Percentiles rank a stretch among this genome's conserved stretches.
Evolutionary conservation across 2,888 invertebrate genomes (phyloP).

Genomic region (Nematopogon swammerdamellus): DNA sequence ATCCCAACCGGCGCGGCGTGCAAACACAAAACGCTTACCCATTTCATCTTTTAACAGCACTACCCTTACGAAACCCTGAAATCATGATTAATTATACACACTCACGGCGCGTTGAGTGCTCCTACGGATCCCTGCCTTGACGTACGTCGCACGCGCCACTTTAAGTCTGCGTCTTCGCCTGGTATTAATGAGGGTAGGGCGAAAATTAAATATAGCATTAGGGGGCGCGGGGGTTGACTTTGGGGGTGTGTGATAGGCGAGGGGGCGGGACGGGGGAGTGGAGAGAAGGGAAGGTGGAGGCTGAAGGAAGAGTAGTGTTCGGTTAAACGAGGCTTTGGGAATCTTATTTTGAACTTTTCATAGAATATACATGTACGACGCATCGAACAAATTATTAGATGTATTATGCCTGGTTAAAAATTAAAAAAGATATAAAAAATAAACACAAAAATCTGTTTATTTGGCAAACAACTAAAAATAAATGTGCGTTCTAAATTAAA

Average conservation of each 20-base stretch:
- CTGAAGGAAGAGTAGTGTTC: too few species aligned
- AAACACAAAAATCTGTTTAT: too few species aligned
- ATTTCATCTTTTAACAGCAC: background rate
- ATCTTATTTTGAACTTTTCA: too few species aligned
- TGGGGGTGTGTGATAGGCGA: too few species aligned
- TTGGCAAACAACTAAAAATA: too few species aligned
- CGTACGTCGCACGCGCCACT: conserved; percentile 53
- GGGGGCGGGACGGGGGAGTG: conserved; percentile 13
- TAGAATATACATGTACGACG: too few species aligned
- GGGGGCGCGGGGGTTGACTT: conserved; percentile 30
- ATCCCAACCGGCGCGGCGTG: too few species aligned
- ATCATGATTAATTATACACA: conserved; percentile 55
- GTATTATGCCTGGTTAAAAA: too few species aligned
- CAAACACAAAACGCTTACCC: conserved; percentile 4
- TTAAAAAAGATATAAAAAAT: too few species aligned
- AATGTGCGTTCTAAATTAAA: too few species aligned
- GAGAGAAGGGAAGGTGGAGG: conserved; percentile 19
- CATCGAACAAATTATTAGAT: too few species aligned
- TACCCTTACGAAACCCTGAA: conserved; percentile 30
- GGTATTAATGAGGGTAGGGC: conserved; percentile 57
- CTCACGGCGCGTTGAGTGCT: conserved; percentile 28
- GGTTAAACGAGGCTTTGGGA: too few species aligned
- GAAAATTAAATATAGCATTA: conserved; percentile 59
- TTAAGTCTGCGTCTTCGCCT: conserved; percentile 49
- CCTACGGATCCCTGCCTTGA: conserved; percentile 12